Evolutionary conservation across 1,140 invertebrate species (phyloP).

Genomic region (Aphaenogaster floridana): DNA sequence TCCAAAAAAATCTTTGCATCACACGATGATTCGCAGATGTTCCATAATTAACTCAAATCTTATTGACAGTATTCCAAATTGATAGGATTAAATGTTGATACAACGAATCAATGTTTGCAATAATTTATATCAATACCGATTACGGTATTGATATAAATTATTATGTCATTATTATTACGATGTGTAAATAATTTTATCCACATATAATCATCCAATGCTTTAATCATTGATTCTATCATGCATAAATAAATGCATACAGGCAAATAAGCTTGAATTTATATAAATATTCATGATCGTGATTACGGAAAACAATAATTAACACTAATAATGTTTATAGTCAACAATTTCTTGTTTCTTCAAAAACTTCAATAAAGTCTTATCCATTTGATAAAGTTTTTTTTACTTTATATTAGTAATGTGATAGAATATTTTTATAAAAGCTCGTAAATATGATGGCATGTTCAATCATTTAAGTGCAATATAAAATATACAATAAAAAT

Average conservation of each 20-base stretch:
- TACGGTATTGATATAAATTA: background rate
- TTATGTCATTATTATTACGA: background rate
- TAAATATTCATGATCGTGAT: background rate
- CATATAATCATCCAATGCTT: background rate
- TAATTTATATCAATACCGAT: too few relatives aligned
- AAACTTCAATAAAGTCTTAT: background rate
- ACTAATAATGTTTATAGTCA: background rate
- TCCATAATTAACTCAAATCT: conserved; percentile 9
- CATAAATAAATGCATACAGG: background rate
- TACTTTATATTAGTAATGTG: too few relatives aligned
- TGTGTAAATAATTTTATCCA: background rate
- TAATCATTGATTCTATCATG: background rate
- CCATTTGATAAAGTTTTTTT: too few relatives aligned
- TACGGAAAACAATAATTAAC: background rate
- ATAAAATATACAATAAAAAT: background rate
- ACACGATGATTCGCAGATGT: background rate
- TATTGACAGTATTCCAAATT: background rate
- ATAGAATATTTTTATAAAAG: too few relatives aligned
- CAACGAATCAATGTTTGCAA: background rate
- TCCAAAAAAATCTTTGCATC: background rate
- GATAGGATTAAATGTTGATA: background rate
- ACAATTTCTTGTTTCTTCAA: background rate
- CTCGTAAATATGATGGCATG: too few relatives aligned
- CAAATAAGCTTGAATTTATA: background rate
- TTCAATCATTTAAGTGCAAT: too few relatives aligned